Conservation (phyloP, 2,797 vertebrate genomes). For the Pantherophis alleghaniensis region DNA sequence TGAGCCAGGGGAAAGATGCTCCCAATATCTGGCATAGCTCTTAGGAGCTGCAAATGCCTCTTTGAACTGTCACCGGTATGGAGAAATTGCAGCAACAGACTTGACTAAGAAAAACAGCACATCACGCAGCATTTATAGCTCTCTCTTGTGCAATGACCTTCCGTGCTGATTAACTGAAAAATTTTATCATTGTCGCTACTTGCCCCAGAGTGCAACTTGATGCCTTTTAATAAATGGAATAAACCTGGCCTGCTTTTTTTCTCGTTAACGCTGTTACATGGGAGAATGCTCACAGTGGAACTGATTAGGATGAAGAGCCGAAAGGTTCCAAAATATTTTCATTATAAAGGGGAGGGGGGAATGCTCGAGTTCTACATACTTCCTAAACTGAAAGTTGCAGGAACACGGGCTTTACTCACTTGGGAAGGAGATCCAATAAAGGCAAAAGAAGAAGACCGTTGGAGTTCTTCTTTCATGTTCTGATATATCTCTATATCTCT, state of each 20-base stretch:
- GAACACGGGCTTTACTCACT: not conserved
- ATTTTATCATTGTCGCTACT: slow-evolving; percentile 50
- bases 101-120: slow-evolving; percentile 43
- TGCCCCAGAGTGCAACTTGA: slow-evolving; percentile 44
- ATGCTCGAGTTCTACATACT: not conserved
- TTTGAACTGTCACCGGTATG: slow-evolving; percentile 52
- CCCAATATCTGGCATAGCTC: not conserved
- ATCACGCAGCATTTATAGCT: slow-evolving; percentile 52
- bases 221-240: slow-evolving; percentile 60
- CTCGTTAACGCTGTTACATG: slow-evolving; percentile 38
- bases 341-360: not conserved
- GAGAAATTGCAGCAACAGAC: slow-evolving; percentile 50
- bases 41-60: slow-evolving; percentile 41
- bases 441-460: not conserved
- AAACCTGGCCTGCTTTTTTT: slow-evolving; percentile 37
- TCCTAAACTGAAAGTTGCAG: not conserved
- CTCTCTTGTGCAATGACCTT: slow-evolving; percentile 55
- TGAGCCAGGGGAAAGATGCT: not conserved
- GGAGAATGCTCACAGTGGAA: slow-evolving; percentile 18
- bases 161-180: slow-evolving; percentile 55
- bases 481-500: not conserved
- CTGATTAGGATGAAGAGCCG: slow-evolving; percentile 47
- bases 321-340: slow-evolving; percentile 39
- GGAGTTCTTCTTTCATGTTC: not conserved
- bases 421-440: not conserved